Evolutionary conservation across 2,888 invertebrate genomes (phyloP), one percentile per base, ranked within the genome.

Genomic region (Erpobdella octoculata): DNA sequence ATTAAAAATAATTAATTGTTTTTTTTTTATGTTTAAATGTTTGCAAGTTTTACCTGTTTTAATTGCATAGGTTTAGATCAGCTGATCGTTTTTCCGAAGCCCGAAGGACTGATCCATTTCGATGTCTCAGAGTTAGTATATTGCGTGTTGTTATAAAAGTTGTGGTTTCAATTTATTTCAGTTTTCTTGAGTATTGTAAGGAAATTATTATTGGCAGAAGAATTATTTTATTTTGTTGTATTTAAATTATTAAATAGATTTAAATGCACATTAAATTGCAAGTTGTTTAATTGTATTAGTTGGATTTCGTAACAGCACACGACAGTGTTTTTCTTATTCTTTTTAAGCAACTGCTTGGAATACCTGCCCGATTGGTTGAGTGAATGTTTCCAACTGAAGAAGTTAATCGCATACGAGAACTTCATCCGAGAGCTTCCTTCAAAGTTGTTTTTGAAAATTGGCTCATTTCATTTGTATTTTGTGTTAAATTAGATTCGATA

Each of bases 321-420:
- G n/a, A n/a, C n/a, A n/a, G n/a, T n/a, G n/a, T n/a, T 61, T 61
- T 33, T 28, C 5, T 33, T 31, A 61, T 5, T 62, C 31, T 33
- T 59, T 62, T 72, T 25, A 76, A 83, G 84, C 72, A 84, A 84
- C 78, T 76, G 78, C 69, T 73, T 84, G 58, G 76, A 75, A 25
- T 73, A 73, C 21, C 76, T 84, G 31, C 84, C 84, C 2, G 75
- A 78, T 15, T 83, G 83, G 83, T 71, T 84, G 64, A 78, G 80
- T 71, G 80, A 83, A 75, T 81, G 82, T 76, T 80, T 81, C 78
- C 80, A 81, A 75, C 76, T 84, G 76, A 77, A 82, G 33, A 81
- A 79, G 62, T 76, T 85, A 21, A 79, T 79, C 74, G 81, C 80
- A 70, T 79, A 80, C 72, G 79, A 83, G 75, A 85, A 85, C 74